Evolutionary conservation across 2,797 vertebrate genomes (phyloP).

Genomic region (Streptopelia turtur): DNA sequence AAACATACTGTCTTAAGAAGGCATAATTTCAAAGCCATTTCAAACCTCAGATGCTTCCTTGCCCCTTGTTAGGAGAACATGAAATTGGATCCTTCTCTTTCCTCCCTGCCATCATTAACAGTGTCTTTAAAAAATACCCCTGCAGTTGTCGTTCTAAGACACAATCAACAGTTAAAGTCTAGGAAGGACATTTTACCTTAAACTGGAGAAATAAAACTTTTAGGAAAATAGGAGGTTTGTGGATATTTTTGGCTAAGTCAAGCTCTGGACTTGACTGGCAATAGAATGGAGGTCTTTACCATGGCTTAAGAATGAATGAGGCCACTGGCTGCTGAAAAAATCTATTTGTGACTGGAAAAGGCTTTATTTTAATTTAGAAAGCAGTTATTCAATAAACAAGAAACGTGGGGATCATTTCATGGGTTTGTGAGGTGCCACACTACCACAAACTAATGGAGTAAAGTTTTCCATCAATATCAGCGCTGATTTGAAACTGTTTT

Average conservation of each 20-base stretch:
- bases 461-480: background rate
- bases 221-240: background rate
- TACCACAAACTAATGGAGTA: background rate
- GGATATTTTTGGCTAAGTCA: background rate
- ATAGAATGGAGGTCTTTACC: background rate
- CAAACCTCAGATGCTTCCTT: background rate
- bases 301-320: background rate
- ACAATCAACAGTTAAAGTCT: background rate
- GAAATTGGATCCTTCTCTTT: background rate
- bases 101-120: background rate
- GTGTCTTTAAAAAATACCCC: background rate
- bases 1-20: background rate
- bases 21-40: conserved; percentile 10
- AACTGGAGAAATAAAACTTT: background rate
- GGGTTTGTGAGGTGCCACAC: background rate
- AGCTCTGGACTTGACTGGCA: background rate
- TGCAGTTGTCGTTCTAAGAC: background rate
- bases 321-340: background rate
- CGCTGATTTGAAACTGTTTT: background rate
- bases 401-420: background rate
- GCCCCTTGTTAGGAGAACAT: background rate
- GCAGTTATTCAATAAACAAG: background rate
- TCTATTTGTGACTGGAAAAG: background rate
- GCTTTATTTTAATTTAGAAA: background rate
- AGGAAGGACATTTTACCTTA: background rate